Evolutionary conservation across 2,888 invertebrate genomes (phyloP), one percentile per base, ranked within the genome.

Genomic region (Sinopyrophorus schimmeli): DNA sequence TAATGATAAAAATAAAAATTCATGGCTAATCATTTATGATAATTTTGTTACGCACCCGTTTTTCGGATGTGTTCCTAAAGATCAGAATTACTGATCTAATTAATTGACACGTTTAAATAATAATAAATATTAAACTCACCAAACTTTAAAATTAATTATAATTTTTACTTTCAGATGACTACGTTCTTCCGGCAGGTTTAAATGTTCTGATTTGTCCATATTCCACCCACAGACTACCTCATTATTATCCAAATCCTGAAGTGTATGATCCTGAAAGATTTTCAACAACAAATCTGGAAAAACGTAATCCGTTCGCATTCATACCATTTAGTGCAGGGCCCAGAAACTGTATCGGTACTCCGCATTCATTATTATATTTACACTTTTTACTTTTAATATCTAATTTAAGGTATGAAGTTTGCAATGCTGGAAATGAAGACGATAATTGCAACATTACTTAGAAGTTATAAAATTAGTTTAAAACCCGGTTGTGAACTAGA

Each of bases 311-410:
- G 0, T 82, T 77, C 53, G 77, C 79, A 0, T 82, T 74, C 48
- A 65, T 82, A 24, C 81, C 82, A 0, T 82, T 82, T 53, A 81
- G 81, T 58, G 76, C 78, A 0, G 82, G 82, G 0, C 79, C 80
- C 1, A 75, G 81, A 38, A 81, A 81, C 54, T 77, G 77, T 42
- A 75, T 77, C 52, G 77, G 76, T 76, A 63, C 12, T 17, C 9
- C 5, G 26, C 1, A 24, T 14, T 10, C 10, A 16, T 12, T 14
- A 28, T 14, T 11, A n/a, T n/a, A n/a, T n/a, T n/a, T n/a, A n/a
- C n/a, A n/a, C n/a, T n/a, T n/a, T n/a, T n/a, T n/a, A n/a, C 14
- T 23, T 14, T 14, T 15, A 2, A 2, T 12, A 30, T 7, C n/a
- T 7, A 20, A 67, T 65, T 34, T 71, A 73, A 82, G 82, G 44